phyloP scores from a whole-genome alignment of 64 coral and sea anemone genomes.

The Stichodactyla helianthus region DNA sequence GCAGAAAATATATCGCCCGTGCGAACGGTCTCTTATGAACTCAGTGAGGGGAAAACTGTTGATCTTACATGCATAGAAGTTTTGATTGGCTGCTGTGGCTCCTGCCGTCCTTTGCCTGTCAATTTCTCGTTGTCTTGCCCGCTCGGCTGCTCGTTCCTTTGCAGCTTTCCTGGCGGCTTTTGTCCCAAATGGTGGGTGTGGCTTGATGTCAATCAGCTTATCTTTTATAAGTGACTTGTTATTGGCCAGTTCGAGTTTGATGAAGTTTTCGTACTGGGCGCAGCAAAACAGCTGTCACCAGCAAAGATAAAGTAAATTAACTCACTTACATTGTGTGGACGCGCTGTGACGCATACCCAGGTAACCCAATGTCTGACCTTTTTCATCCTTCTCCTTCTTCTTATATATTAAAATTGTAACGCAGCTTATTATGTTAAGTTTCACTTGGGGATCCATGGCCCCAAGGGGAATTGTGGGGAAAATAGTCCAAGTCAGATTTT shows the following conservation, averaged over 20 bases:
- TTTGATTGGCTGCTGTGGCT: constrained; percentile 38
- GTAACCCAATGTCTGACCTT: too few relatives aligned
- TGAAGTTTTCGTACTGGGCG: constrained; percentile 64
- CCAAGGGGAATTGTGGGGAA: too few relatives aligned
- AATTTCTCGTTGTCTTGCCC: constrained; percentile 88
- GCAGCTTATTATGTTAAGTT: too few relatives aligned
- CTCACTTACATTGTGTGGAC: neutral
- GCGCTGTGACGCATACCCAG: too few relatives aligned
- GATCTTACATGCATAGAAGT: constrained; percentile 84
- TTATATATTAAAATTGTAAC: too few relatives aligned
- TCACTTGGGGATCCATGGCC: too few relatives aligned
- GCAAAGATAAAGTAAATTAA: neutral
- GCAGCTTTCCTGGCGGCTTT: constrained; percentile 92
- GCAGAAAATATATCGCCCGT: too few relatives aligned
- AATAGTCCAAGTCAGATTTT: too few relatives aligned
- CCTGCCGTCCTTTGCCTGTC: constrained; percentile 81
- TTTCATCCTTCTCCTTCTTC: too few relatives aligned
- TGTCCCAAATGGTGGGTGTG: constrained; percentile 90
- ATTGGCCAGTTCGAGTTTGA: constrained; percentile 64
- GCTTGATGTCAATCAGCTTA: constrained; percentile 94
- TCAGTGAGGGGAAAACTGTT: too few relatives aligned
- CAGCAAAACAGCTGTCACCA: constrained; percentile 74
- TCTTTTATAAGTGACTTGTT: constrained; percentile 68
- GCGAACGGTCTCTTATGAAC: too few relatives aligned
- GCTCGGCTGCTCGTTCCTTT: constrained; percentile 89